A percentile compares a stretch with the other conserved stretches of the same genome.
These are phyloP conservation scores for Odontocolon sp. DNA, from an alignment of 2,888 invertebrate genomes.

Conservation along the genomic window DNA sequence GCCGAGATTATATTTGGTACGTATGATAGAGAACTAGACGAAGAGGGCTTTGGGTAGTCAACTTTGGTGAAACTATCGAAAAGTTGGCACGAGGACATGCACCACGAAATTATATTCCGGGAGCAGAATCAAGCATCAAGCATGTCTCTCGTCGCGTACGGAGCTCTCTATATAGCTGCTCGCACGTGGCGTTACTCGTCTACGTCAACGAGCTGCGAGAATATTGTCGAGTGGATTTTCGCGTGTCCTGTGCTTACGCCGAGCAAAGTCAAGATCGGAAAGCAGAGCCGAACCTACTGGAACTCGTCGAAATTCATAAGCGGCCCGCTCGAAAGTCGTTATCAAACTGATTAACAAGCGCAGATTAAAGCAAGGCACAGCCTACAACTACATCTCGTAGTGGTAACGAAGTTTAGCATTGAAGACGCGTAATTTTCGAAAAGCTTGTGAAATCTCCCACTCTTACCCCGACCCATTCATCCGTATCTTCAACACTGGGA, in stretches of 20 bases:
- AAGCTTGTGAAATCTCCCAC: too few species aligned
- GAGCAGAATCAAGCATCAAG: not conserved
- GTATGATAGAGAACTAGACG: not conserved
- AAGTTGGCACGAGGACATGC: constrained; percentile 20
- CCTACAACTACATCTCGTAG: not conserved
- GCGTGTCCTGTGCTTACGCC: not conserved
- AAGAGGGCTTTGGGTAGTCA: not conserved
- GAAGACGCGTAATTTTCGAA: not conserved
- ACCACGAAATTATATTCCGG: constrained; percentile 28
- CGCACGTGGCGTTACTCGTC: constrained; percentile 23
- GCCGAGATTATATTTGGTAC: not conserved
- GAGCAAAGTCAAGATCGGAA: too few species aligned
- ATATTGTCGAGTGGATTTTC: constrained; percentile 41
- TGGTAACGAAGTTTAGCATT: not conserved
- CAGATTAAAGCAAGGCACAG: constrained; percentile 63
- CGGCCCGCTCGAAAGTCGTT: constrained; percentile 65
- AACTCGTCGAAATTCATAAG: constrained; percentile 62
- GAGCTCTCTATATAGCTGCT: not conserved
- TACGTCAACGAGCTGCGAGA: constrained; percentile 25
- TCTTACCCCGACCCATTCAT: too few species aligned
- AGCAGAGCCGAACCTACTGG: too few species aligned
- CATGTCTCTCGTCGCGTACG: constrained; percentile 1
- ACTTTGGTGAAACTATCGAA: constrained; percentile 35
- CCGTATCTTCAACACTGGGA: too few species aligned
- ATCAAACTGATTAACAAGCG: constrained; percentile 70